phyloP scores from a whole-genome alignment of 2,797 vertebrate genomes.

The Xenentodon cancila region DNA sequence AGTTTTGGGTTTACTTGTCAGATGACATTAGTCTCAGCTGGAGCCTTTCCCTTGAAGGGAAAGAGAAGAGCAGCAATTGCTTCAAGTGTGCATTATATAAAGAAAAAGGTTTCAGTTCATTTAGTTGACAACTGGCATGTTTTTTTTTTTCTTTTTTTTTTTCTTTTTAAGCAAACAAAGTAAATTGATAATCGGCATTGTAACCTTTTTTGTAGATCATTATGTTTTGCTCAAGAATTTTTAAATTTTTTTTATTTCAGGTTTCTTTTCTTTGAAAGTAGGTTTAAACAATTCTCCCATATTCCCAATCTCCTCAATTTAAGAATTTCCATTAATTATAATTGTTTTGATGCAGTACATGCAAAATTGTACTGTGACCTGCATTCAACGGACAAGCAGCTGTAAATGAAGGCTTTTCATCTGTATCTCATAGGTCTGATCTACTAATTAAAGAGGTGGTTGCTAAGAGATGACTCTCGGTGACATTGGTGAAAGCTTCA shows the following conservation, averaged over 20 bases:
- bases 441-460: constrained; percentile 81
- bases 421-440: constrained; percentile 58
- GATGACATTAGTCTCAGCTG: constrained; percentile 38
- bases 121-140: too few species aligned
- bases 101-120: neutral
- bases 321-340: too few species aligned
- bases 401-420: constrained; percentile 51
- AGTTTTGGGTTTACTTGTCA: constrained; percentile 47
- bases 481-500: constrained; percentile 63
- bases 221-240: neutral
- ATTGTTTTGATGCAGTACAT: neutral
- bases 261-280: neutral
- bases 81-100: neutral
- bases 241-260: neutral
- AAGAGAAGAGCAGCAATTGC: constrained; percentile 9
- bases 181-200: too few species aligned
- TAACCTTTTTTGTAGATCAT: neutral
- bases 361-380: neutral
- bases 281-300: too few species aligned
- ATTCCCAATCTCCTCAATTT: too few species aligned
- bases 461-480: constrained; percentile 82
- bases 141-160: neutral
- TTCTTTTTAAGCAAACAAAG: neutral
- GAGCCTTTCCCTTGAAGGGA: neutral
- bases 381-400: constrained; percentile 4